Base-by-base conservation (phyloP, 2,113 vertebrate species). In the Cnemophilus loriae region DNA sequence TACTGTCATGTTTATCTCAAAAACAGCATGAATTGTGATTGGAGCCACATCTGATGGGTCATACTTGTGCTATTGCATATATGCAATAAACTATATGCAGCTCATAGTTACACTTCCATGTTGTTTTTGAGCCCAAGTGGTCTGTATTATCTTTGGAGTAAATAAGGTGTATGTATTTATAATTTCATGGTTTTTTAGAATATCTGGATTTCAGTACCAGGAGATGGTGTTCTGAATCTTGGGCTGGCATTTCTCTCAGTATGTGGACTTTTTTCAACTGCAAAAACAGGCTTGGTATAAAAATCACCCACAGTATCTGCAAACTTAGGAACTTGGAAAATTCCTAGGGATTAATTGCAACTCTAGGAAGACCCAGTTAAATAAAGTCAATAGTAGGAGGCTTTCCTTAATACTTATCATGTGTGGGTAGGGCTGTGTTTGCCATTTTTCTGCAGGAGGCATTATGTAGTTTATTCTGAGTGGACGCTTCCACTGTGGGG, bases 321-420 rank as follows among this genome's bases (percentile, higher is more conserved):
- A 44, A 33, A 49, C 19, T 21, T 52, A 60, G 53, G 63, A 56
- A 60, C 33, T 39, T 64, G 64, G 46, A 59, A 77, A 86, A 88
- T 90, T 92, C 60, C 33, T 89, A 4, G 1, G 6, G 73, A 63
- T 81, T 74, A 84, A 52, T 60, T 89, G 64, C 68, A 87, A 56
- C 64, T 75, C 76, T 47, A 75, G 73, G 80, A 95, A 87, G 83
- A 70, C 76, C 4, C 32, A 30, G 35, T 68, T 87, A 89, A 90
- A 41, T 92, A 10, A 91, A 91, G 56, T 89, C 77, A 87, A 60
- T 84, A 84, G 47, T 81, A 67, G 63, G 35, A 80, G 63, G 59
- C 60, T 84, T 92, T 92, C 44, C 35, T 63, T 92, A 68, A 81
- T 90, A 6, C 41, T 84, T 90, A 13, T 39, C 16, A 7, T 67